Percentiles rank a stretch among this genome's conserved stretches.
Conservation (phyloP, 1,140 invertebrate species). For the Ostrea denselamellosa region DNA sequence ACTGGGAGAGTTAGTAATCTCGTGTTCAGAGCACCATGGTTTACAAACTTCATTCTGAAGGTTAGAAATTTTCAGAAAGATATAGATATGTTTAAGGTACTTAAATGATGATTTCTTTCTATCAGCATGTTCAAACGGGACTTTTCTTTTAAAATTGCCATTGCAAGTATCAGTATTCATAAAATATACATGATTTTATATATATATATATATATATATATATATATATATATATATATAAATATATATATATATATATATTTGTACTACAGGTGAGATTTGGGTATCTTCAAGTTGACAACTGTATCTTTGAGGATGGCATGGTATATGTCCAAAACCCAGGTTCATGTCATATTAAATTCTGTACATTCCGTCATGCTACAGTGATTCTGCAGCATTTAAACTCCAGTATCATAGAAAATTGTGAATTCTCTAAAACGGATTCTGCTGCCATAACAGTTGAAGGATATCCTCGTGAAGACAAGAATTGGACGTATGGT, state of each 20-base stretch:
- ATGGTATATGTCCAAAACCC: slow-evolving; percentile 72
- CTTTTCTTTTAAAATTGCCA: too few relatives aligned
- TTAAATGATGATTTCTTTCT: too few relatives aligned
- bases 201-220: too few relatives aligned
- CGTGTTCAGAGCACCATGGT: slow-evolving; percentile 74
- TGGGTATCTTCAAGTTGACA: slow-evolving; percentile 74
- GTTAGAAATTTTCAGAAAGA: slow-evolving; percentile 52
- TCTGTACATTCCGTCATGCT: slow-evolving; percentile 73
- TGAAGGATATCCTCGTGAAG: slow-evolving; percentile 72
- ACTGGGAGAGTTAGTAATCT: slow-evolving; percentile 72
- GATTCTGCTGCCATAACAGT: slow-evolving; percentile 70
- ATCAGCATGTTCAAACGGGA: too few relatives aligned
- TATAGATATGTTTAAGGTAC: too few relatives aligned
- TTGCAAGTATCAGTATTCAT: too few relatives aligned
- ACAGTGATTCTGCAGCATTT: slow-evolving; percentile 71
- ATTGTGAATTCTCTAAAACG: slow-evolving; percentile 75
- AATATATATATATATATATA: too few relatives aligned
- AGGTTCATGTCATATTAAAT: slow-evolving; percentile 68
- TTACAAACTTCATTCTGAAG: slow-evolving; percentile 74
- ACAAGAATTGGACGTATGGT: slow-evolving; percentile 71
- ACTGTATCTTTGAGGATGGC: slow-evolving; percentile 74
- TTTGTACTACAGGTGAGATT: slow-evolving; percentile 65
- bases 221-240: too few relatives aligned
- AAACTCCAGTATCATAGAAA: slow-evolving; percentile 70
- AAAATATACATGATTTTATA: not conserved